A percentile compares a stretch with the other conserved stretches of the same genome.
Evolutionary conservation across 1,140 invertebrate genomes (phyloP).

Genomic region (Plectus sambesii): DNA sequence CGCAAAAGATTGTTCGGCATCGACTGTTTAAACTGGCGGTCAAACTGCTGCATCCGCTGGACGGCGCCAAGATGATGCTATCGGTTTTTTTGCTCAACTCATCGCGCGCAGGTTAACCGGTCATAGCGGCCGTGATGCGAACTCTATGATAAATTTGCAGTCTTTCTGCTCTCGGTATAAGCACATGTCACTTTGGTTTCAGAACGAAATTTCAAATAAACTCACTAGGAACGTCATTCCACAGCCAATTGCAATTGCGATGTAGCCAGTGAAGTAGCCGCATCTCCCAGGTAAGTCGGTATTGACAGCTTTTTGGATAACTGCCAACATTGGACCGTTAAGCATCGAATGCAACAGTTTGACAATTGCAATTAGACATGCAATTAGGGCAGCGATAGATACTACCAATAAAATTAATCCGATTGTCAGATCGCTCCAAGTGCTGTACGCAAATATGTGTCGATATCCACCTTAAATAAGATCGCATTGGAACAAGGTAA

Average conservation of each 20-base stretch:
- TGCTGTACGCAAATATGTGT: constrained; percentile 34
- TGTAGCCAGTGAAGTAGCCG: constrained; percentile 51
- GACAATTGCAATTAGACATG: constrained; percentile 55
- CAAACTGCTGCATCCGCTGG: no score
- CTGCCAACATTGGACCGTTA: constrained; percentile 24
- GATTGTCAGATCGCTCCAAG: constrained; percentile 47
- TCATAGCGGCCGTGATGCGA: no score
- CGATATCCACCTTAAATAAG: no score
- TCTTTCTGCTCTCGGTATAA: no score
- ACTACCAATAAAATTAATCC: constrained; percentile 51
- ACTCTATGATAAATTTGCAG: no score
- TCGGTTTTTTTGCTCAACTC: no score
- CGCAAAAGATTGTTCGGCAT: no score
- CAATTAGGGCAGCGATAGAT: constrained; percentile 51
- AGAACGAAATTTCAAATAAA: not conserved
- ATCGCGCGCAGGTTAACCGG: no score
- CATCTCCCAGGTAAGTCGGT: constrained; percentile 51
- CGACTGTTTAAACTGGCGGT: no score
- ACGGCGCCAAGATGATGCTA: no score
- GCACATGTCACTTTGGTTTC: not conserved
- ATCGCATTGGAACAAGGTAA: no score
- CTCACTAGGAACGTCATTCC: constrained; percentile 54
- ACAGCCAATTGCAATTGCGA: constrained; percentile 54
- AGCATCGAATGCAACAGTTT: constrained; percentile 52
- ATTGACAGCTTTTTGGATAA: constrained; percentile 53